Conservation (phyloP, 2,113 vertebrate species). For the Pelecanoides urinatrix region DNA sequence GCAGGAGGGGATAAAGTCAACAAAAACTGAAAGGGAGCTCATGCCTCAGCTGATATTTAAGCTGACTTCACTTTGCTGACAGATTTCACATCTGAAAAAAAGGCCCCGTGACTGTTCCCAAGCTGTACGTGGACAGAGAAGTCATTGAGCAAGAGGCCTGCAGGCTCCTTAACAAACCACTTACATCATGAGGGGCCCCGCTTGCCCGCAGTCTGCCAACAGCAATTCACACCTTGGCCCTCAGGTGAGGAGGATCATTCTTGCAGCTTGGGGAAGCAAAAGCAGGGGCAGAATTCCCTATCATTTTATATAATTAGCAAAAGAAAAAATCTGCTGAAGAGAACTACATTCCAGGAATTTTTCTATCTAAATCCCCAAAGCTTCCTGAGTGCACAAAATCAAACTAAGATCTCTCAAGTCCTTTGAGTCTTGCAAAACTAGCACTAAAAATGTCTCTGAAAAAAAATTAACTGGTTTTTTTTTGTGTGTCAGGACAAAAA, state of each 20-base stretch:
- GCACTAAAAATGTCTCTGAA: background rate
- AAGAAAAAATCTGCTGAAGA: background rate
- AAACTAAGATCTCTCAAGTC: background rate
- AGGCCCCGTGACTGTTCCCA: background rate
- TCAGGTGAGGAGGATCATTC: constrained; percentile 26
- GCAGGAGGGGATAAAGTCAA: constrained; percentile 38
- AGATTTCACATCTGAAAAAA: constrained; percentile 23
- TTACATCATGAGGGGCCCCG: background rate
- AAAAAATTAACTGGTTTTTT: background rate
- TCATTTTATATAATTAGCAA: background rate
- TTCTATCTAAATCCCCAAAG: constrained; percentile 15
- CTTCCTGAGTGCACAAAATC: background rate
- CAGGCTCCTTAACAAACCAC: constrained; percentile 11
- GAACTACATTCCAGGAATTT: constrained; percentile 23
- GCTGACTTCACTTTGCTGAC: constrained; percentile 42
- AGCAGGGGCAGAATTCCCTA: background rate
- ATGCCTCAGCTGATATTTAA: constrained; percentile 54
- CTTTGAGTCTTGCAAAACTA: constrained; percentile 6
- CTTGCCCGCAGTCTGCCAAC: background rate
- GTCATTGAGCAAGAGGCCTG: background rate
- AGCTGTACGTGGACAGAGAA: background rate
- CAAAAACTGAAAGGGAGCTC: constrained; percentile 21
- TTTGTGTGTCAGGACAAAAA: background rate
- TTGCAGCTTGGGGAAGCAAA: background rate
- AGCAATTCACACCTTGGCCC: constrained; percentile 18